Evolutionary conservation across 1,140 invertebrate genomes (phyloP), one percentile per base, ranked within the genome.

Genomic region (Drosophila jambulina): DNA sequence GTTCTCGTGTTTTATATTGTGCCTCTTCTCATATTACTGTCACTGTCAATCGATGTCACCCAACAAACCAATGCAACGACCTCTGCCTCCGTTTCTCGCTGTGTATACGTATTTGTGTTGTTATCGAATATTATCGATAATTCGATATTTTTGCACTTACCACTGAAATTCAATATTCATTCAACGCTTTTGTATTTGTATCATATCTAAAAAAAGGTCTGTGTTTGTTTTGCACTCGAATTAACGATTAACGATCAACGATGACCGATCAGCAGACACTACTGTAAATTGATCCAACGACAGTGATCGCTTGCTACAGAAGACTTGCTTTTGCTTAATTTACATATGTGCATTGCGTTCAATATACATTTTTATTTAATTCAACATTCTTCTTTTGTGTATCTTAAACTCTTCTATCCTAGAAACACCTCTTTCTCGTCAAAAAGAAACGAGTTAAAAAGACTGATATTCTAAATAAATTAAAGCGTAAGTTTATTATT

Each of bases 61-160:
- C 61, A 64, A 49, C 29, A 46, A 67, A 57, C 45, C 69, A 72
- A 56, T 72, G 69, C 69, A 72, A 72, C 64, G 27, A 71, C 67
- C 49, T 53, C 49, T 38, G 45, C 67, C 69, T 42, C 36, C 54
- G 67, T 72, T 72, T 71, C 67, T 60, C 69, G 69, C 67, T 72
- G 69, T 72, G 67, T 72, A 72, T 57, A 60, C 69, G 69, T 72
- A 70, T 70, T 70, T 70, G 63, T 70, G 67, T 70, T 70, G 62
- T 70, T 42, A 46, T 70, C 62, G 62, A 46, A 45, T 70, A 68
- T 38, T 38, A 54, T 67, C 67, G 67, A 53, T 67, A 43, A 67
- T 29, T 67, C 61, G 67, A 68, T 54, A 54, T 45, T 49, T 29
- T 40, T 69, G 64, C 64, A 72, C 65, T 46, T 27, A 21, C 42